Evolutionary conservation across 2,888 invertebrate genomes (phyloP), one percentile per base, ranked within the genome.

Genomic region (Melanotus villosus): DNA sequence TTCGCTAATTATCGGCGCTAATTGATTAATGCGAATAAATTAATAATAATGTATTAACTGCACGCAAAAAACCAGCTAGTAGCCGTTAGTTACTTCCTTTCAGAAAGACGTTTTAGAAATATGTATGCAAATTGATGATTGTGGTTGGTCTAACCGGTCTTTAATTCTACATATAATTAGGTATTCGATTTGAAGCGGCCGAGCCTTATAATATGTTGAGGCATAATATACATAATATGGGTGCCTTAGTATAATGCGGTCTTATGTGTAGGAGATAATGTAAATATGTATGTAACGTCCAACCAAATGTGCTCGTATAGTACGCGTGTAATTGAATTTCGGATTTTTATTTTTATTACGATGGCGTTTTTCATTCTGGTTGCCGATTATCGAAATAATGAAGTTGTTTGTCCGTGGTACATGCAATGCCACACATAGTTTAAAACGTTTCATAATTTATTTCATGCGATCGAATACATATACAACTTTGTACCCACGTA

Each of bases 141-240:
- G 21, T 57, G 56, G 56, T 57, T 57, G 21, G 23, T 38, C 16
- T 23, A 57, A 57, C 56, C 56, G 43, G 58, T 43, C 41, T 58
- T 58, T 58, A 58, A 58, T 58, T 18, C 30, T 43, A 43, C 7
- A 26, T 26, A 26, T 58, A 58, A 58, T 58, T 43, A 58, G 16
- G 38, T 56, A 56, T 38, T 38, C 38, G 19, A 38, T 23, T 56
- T 56, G 14, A 38, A 56, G 34, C 21, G 23, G 56, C 38, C n/a
- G 32, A 56, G 23, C 38, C 16, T 56, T 56, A 38, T 34, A 56
- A 38, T 38, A 56, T 23, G 56, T 6, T 56, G 36, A 56, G 21
- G 38, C 18, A 52, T 18, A 52, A 52, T 52, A 32, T 52, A 16
- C 52, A 52, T 30, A 52, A 52, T 52, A 32, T 34, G 19, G 52